phyloP scores from a whole-genome alignment of 1,140 invertebrate genomes.

The Drosophila gunungcola region DNA sequence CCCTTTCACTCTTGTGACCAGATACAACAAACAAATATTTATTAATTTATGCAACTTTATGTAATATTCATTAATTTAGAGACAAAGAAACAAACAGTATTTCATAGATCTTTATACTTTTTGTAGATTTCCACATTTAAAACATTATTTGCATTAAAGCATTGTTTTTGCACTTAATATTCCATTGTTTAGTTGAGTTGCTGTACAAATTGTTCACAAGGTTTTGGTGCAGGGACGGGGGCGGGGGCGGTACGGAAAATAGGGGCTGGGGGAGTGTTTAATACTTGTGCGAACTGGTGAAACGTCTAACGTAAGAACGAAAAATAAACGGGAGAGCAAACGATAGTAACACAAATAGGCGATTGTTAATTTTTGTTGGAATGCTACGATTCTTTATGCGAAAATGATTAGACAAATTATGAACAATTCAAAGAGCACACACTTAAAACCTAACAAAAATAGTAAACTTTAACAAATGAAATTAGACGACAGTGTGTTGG shows the following conservation, averaged over 20 bases:
- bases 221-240: conserved; percentile 63
- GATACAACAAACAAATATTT: conserved; percentile 61
- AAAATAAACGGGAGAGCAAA: conserved; percentile 30
- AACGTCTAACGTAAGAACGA: conserved; percentile 50
- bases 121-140: conserved; percentile 43
- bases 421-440: conserved; percentile 68
- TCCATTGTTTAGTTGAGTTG: conserved; percentile 76
- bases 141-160: conserved; percentile 67
- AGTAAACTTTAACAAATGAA: conserved; percentile 75
- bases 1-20: conserved; percentile 32
- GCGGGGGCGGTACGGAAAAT: conserved; percentile 21
- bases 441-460: conserved; percentile 82
- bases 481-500: conserved; percentile 50
- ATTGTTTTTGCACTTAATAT: conserved; percentile 76
- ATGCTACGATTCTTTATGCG: conserved; percentile 78
- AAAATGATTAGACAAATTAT: conserved; percentile 59
- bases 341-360: conserved; percentile 38
- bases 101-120: conserved; percentile 58
- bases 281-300: conserved; percentile 79
- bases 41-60: conserved; percentile 66
- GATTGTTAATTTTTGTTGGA: conserved; percentile 65
- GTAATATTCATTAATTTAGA: conserved; percentile 77
- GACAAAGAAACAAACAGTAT: conserved; percentile 71
- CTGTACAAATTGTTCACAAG: conserved; percentile 78
- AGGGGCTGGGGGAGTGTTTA: conserved; percentile 42